Evolutionary conservation across 2,797 vertebrate genomes (phyloP).

Genomic region (Siniperca undulata): DNA sequence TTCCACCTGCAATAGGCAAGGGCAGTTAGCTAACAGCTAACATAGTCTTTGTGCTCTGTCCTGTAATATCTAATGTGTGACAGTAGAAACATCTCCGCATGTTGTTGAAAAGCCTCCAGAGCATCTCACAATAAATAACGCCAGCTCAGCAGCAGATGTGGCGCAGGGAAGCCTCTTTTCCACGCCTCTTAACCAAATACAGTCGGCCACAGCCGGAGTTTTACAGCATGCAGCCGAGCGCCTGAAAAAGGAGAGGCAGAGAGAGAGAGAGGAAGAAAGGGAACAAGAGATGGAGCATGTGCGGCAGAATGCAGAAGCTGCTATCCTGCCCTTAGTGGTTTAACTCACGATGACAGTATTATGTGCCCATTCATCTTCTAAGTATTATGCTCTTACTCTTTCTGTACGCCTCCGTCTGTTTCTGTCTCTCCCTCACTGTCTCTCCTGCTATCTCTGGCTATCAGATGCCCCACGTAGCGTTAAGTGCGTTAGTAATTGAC

Average conservation of each 20-base stretch:
- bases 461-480: slow-evolving; percentile 57
- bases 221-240: slow-evolving; percentile 46
- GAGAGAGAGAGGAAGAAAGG: slow-evolving; percentile 23
- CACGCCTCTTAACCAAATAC: slow-evolving; percentile 79
- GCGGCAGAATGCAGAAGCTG: slow-evolving; percentile 66
- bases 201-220: slow-evolving; percentile 63
- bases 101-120: slow-evolving; percentile 78
- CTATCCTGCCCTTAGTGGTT: slow-evolving; percentile 71
- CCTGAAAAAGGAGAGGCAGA: slow-evolving; percentile 44
- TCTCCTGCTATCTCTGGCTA: slow-evolving; percentile 67
- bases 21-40: slow-evolving; percentile 41
- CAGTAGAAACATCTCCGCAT: slow-evolving; percentile 78
- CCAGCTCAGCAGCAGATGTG: slow-evolving; percentile 80
- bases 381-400: slow-evolving; percentile 72
- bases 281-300: slow-evolving; percentile 55
- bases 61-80: slow-evolving; percentile 75
- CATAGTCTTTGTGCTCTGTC: slow-evolving; percentile 45
- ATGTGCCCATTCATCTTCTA: slow-evolving; percentile 81
- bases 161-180: slow-evolving; percentile 71
- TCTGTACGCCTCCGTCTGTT: slow-evolving; percentile 54
- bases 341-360: slow-evolving; percentile 82
- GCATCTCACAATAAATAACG: slow-evolving; percentile 80
- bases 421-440: slow-evolving; percentile 48
- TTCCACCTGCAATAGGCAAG: slow-evolving; percentile 55
- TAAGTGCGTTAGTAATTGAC: slow-evolving; percentile 82